Percentiles rank a stretch among this genome's conserved stretches.
These are phyloP conservation scores for Phycodurus eques DNA, from an alignment of 2,113 vertebrate genomes.

Conservation along the genomic window DNA sequence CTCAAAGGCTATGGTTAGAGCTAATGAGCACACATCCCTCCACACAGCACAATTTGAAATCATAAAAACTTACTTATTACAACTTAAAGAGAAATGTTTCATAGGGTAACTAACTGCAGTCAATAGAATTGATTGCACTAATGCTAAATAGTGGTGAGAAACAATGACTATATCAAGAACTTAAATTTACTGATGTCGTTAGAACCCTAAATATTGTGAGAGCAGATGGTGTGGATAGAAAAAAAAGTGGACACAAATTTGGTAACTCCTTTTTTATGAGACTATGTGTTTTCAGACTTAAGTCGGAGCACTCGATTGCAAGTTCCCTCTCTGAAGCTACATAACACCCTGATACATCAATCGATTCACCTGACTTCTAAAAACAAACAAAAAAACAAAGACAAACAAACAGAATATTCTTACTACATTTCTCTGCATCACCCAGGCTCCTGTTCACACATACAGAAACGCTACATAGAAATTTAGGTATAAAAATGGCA, in stretches of 20 bases:
- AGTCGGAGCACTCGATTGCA: constrained; percentile 22
- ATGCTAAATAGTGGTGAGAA: not conserved
- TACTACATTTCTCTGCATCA: too few relatives aligned
- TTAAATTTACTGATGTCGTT: not conserved
- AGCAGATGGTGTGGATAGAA: not conserved
- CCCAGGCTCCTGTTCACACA: too few relatives aligned
- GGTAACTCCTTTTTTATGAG: constrained; percentile 2
- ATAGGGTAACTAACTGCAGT: not conserved
- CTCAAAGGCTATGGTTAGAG: not conserved
- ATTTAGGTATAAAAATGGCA: not conserved
- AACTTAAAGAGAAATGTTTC: not conserved
- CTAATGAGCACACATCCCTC: not conserved
- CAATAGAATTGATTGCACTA: not conserved
- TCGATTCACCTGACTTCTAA: too few relatives aligned
- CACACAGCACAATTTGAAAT: not conserved
- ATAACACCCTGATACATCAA: constrained; percentile 4
- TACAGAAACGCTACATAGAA: not conserved
- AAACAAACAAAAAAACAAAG: too few relatives aligned
- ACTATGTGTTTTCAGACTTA: constrained; percentile 13
- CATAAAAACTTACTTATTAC: too few relatives aligned
- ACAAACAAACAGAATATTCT: too few relatives aligned
- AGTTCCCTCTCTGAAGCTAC: constrained; percentile 9
- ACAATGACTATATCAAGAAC: not conserved
- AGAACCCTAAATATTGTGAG: not conserved
- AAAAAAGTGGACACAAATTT: constrained; percentile 10